Evolutionary conservation across 2,888 invertebrate genomes (phyloP), one percentile per base, ranked within the genome.

Genomic region (Thereva unica): DNA sequence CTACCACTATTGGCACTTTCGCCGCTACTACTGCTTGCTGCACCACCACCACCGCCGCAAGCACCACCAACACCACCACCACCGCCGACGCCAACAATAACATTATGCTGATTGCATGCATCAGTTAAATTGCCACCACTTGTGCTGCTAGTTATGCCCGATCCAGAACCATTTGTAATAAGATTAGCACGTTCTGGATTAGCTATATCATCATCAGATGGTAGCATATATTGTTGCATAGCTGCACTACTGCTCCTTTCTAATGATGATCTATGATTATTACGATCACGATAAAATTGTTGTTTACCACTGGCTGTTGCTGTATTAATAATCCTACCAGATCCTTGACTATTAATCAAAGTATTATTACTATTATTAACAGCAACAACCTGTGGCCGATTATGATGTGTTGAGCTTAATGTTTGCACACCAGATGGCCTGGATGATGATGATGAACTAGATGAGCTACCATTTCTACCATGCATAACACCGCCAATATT

Each of bases 1-100:
- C 92, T 87, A 67, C 83, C 78, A 73, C 85, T 84, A 55, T 85
- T 83, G 71, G 85, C 83, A 74, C 83, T 77, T 75, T 86, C 83
- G 74, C 82, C 78, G 4, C 74, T 73, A 82, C 79, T 74, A 84
- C 85, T 74, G 37, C 85, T 85, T 55, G 70, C 71, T 6, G 71
- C 72, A 4, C 68, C 69, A 52, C 69, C 72, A 56, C 70, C 69
- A 44, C 71, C 70, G 44, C 65, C 67, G 12, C 64, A 68, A 54
- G 68, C 70, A 66, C 67, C 68, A 5, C 42, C 70, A 49, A 71
- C 70, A 47, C 65, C 67, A 23, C 64, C 69, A 54, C 69, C 70
- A 66, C 67, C 68, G 6, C 42, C 70, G 45, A 71, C 70, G 45
- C 68, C 66, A 35, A 63, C 68, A 56, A 67, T 69, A 66, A 67